Percentiles rank a stretch among this genome's conserved stretches.
These are phyloP conservation scores for Tetrao urogallus DNA, from an alignment of 2,113 vertebrate genomes.

Conservation along the genomic window DNA sequence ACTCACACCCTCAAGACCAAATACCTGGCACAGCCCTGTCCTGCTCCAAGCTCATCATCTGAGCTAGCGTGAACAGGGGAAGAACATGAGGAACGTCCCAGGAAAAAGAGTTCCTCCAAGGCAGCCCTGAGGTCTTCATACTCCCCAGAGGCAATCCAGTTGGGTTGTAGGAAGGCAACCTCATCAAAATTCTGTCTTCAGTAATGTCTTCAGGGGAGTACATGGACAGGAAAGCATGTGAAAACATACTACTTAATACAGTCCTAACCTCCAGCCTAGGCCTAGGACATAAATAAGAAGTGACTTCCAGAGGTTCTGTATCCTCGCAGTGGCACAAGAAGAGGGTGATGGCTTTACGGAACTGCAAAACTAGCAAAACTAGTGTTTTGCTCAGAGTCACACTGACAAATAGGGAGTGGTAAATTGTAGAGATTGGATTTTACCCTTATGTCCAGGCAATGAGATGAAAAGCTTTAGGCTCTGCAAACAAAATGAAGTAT, in stretches of 20 bases:
- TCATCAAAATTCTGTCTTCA: not conserved
- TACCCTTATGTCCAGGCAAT: not conserved
- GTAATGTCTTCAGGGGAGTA: not conserved
- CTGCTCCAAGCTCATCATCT: not conserved
- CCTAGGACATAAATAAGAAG: not conserved
- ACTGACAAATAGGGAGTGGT: not conserved
- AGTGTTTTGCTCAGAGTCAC: not conserved
- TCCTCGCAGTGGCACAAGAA: not conserved
- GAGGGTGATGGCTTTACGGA: not conserved
- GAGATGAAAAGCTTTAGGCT: not conserved
- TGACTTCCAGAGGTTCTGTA: not conserved
- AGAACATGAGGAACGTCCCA: not conserved
- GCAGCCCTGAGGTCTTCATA: not conserved
- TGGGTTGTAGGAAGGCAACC: not conserved
- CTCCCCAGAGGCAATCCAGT: not conserved
- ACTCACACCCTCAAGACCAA: not conserved
- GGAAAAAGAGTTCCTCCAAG: not conserved
- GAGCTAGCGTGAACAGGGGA: not conserved
- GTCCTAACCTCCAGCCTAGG: not conserved
- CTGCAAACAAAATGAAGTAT: not conserved
- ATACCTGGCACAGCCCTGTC: not conserved
- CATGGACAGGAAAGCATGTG: not conserved
- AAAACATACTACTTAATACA: not conserved
- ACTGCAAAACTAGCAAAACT: not conserved
- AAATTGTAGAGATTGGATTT: not conserved